Conservation (phyloP, 2,797 vertebrate species). For the Eutrigla gurnardus region DNA sequence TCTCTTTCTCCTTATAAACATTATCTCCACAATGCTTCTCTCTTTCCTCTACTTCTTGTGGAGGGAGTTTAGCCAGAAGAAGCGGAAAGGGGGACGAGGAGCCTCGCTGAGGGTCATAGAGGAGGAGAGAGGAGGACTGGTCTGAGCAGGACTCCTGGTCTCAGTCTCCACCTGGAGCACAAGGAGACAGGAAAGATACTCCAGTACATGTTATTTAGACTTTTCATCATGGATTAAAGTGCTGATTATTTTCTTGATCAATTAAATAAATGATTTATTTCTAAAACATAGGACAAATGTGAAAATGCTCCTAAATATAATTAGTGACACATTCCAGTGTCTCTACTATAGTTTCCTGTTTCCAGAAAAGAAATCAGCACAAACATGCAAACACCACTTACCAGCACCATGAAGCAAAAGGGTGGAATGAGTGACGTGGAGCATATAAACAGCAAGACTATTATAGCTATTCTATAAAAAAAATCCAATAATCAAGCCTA, state of each 20-base stretch:
- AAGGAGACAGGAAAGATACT: constrained; percentile 1
- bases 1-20: background rate
- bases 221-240: background rate
- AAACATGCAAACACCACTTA: background rate
- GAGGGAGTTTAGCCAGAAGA: constrained; percentile 73
- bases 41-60: constrained; percentile 59
- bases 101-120: constrained; percentile 25
- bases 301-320: too few relatives aligned
- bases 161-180: constrained; percentile 43
- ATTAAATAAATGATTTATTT: too few relatives aligned
- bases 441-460: background rate
- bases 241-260: background rate
- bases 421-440: background rate
- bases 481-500: background rate
- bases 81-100: constrained; percentile 67
- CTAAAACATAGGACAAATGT: too few relatives aligned
- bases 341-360: background rate
- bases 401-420: background rate
- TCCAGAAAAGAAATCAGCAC: background rate
- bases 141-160: constrained; percentile 24
- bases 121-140: constrained; percentile 7
- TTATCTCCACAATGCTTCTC: background rate
- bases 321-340: too few relatives aligned
- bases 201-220: too few relatives aligned
- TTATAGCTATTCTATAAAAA: background rate